Evolutionary conservation across 2,888 invertebrate species (phyloP).

Genomic region (Zaprionus obscuricornis): DNA sequence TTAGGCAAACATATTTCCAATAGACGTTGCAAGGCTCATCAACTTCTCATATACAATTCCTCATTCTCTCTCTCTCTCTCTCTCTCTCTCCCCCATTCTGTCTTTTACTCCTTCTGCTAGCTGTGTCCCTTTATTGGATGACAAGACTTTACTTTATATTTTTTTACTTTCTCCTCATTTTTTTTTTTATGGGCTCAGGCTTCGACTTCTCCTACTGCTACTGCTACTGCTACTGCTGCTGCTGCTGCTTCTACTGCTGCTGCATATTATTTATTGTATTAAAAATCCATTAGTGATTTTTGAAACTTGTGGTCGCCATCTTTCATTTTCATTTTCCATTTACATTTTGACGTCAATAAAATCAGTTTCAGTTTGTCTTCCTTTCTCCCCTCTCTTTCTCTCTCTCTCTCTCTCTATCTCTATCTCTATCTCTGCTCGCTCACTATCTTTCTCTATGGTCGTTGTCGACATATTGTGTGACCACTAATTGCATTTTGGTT

Average conservation of each 20-base stretch:
- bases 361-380: no score
- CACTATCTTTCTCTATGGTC: no score
- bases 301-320: slow-evolving; percentile 78
- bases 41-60: slow-evolving; percentile 5
- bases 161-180: slow-evolving; percentile 6
- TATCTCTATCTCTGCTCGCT: no score
- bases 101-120: slow-evolving; percentile 2
- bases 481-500: slow-evolving; percentile 76
- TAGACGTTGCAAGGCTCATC: slow-evolving; percentile 30
- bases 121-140: slow-evolving; percentile 64
- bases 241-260: neutral
- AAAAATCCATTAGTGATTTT: slow-evolving; percentile 79
- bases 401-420: neutral
- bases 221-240: neutral
- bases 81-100: no score
- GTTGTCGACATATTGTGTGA: slow-evolving; percentile 61
- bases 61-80: no score
- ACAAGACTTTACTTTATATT: slow-evolving; percentile 62
- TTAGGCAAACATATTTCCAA: slow-evolving; percentile 26
- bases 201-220: neutral
- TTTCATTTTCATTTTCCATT: slow-evolving; percentile 70
- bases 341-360: slow-evolving; percentile 75
- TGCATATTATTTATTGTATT: slow-evolving; percentile 76
- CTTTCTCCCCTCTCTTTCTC: neutral
- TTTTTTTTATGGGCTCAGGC: neutral